These are phyloP conservation scores for Leptoteleia sp. DNA, from an alignment of 1,140 invertebrate species.

Conservation along the genomic window DNA sequence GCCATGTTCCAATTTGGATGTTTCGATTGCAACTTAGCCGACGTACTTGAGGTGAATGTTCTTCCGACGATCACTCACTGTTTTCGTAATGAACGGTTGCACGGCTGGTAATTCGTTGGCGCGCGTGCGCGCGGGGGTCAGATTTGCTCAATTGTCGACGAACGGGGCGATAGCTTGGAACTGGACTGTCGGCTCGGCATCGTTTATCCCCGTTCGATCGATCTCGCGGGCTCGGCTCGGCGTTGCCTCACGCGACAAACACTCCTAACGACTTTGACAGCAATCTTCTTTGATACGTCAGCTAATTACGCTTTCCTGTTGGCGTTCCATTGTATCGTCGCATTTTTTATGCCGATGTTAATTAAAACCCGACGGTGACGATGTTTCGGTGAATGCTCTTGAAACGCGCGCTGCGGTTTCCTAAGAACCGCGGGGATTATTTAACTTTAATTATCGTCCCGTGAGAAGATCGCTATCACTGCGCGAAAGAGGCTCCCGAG, in stretches of 20 bases:
- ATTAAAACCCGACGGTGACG: constrained; percentile 59
- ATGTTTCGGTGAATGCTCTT: constrained; percentile 62
- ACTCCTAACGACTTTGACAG: constrained; percentile 50
- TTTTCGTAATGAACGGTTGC: not conserved
- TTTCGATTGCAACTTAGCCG: not conserved
- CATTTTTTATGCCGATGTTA: constrained; percentile 53
- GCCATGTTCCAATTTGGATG: constrained; percentile 1
- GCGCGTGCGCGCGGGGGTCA: not conserved
- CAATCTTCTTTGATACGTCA: constrained; percentile 47
- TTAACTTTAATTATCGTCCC: constrained; percentile 65
- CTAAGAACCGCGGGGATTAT: constrained; percentile 59
- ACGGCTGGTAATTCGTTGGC: not conserved
- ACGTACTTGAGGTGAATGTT: not conserved
- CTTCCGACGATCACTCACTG: not conserved
- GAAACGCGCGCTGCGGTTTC: constrained; percentile 48
- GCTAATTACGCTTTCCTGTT: constrained; percentile 54
- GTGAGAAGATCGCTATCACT: constrained; percentile 62
- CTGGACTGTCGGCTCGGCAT: constrained; percentile 3
- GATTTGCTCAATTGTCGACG: constrained; percentile 29
- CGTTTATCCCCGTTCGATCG: constrained; percentile 28
- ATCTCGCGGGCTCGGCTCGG: constrained; percentile 11
- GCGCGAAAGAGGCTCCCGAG: constrained; percentile 25
- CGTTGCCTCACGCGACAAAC: constrained; percentile 33
- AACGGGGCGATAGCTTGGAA: constrained; percentile 19
- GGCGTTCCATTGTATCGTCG: constrained; percentile 38